Base-by-base conservation (phyloP, 2,888 invertebrate species). In the Ctenicera cuprea region DNA sequence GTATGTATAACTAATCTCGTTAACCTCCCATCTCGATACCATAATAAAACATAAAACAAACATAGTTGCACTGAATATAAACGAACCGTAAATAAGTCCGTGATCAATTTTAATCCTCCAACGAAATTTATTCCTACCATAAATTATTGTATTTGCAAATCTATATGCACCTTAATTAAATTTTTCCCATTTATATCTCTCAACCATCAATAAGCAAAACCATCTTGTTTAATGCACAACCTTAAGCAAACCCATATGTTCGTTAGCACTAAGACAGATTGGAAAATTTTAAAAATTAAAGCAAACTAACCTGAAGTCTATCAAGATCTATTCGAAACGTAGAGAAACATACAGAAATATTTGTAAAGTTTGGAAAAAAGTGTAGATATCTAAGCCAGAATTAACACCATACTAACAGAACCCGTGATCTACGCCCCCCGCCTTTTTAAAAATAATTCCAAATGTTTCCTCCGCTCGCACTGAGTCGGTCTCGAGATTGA, bases 21-120 rank as follows among this genome's bases (percentile, higher is more conserved):
- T 61, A 61, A 41, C 61, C 61, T 61, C 61, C 61, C 61, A 61
- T 61, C 57, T 57, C 33, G 57, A 33, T 33, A 57, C 16, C 30
- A 33, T 57, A 33, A 57, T 57, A 57, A 57, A 57, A 33, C 33
- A 57, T 57, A 57, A 57, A 57, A 7, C 57, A 57, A 57, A 37
- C 33, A 37, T 57, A 57, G 33, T 57, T 57, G 57, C 57, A 18
- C 16, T 57, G 57, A 33, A 57, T 57, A 57, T 57, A 57, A 57
- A 57, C 57, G 57, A 57, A 57, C 57, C 9, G 37, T 57, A 57
- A 57, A 57, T 57, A 57, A 57, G 57, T 57, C 57, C n/a, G 33
- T 18, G 14, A 14, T 37, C 14, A 18, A 9, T 50, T 50, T 57
- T 57, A 57, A 57, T 33, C 57, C 33, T 50, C 12, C 30, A 30